phyloP scores from a whole-genome alignment of 2,888 invertebrate genomes.

The Dynastes maya region DNA sequence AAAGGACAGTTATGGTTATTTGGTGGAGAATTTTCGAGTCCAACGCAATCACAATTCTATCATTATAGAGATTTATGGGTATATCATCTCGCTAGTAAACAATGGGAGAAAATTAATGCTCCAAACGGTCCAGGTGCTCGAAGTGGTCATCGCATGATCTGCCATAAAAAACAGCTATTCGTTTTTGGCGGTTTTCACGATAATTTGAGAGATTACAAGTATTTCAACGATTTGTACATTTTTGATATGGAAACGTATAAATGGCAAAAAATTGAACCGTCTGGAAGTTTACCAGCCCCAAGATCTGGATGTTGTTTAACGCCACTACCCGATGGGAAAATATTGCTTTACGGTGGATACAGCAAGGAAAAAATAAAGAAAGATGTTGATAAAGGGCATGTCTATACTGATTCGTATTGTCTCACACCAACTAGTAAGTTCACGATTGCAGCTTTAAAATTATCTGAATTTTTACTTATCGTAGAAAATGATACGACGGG shows the following conservation, averaged over 20 bases:
- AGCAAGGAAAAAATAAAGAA: slow-evolving; percentile 82
- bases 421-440: slow-evolving; percentile 77
- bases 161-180: slow-evolving; percentile 83
- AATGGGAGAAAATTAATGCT: slow-evolving; percentile 87
- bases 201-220: slow-evolving; percentile 88
- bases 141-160: slow-evolving; percentile 92
- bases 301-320: slow-evolving; percentile 88
- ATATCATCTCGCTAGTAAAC: slow-evolving; percentile 77
- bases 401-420: slow-evolving; percentile 81
- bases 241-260: slow-evolving; percentile 86
- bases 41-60: slow-evolving; percentile 92
- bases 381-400: slow-evolving; percentile 82
- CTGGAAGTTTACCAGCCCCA: slow-evolving; percentile 81
- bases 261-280: slow-evolving; percentile 83
- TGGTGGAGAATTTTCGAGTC: slow-evolving; percentile 95
- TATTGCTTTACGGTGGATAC: slow-evolving; percentile 85
- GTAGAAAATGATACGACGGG: slow-evolving; percentile 76
- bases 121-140: slow-evolving; percentile 87
- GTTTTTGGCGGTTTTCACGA: slow-evolving; percentile 96
- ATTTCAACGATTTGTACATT: slow-evolving; percentile 88
- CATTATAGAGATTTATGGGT: slow-evolving; percentile 95
- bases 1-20: slow-evolving; percentile 86
- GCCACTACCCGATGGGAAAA: slow-evolving; percentile 76
- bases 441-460: no score
- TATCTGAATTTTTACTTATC: slow-evolving; percentile 44